A percentile compares a stretch with the other conserved stretches of the same genome.
Evolutionary conservation across 2,888 invertebrate genomes (phyloP).

Genomic region (Clitarchus hookeri): DNA sequence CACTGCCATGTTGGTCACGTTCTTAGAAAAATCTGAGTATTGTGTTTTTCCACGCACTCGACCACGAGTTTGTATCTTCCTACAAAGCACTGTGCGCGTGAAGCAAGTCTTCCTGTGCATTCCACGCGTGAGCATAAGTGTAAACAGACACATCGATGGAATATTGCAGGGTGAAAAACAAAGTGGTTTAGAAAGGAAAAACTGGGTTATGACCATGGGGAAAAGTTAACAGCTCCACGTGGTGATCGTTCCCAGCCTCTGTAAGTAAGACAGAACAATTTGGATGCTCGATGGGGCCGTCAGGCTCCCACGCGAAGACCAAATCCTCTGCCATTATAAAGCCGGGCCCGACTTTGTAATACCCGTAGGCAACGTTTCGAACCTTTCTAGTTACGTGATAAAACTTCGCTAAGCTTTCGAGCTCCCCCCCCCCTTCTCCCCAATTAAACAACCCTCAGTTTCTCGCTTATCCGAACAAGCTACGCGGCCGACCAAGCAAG

Average conservation of each 20-base stretch:
- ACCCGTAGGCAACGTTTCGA: conserved; percentile 3
- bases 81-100: too few relatives aligned
- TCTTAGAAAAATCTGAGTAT: too few relatives aligned
- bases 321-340: not conserved
- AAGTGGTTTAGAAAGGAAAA: too few relatives aligned
- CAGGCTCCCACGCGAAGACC: not conserved
- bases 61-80: too few relatives aligned
- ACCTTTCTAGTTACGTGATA: not conserved
- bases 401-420: not conserved
- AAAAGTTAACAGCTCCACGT: too few relatives aligned
- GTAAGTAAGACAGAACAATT: not conserved
- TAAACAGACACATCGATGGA: too few relatives aligned
- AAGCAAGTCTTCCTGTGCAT: not conserved
- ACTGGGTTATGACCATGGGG: too few relatives aligned
- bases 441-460: not conserved
- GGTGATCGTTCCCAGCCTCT: too few relatives aligned
- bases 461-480: not conserved
- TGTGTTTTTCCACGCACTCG: too few relatives aligned
- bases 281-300: not conserved
- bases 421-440: not conserved
- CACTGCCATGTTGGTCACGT: too few relatives aligned
- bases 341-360: not conserved
- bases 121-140: too few relatives aligned
- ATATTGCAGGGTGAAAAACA: too few relatives aligned
- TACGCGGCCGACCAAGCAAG: conserved; percentile 7